Evolutionary conservation across 2,113 vertebrate genomes (phyloP).

Genomic region (Condylura cristata): DNA sequence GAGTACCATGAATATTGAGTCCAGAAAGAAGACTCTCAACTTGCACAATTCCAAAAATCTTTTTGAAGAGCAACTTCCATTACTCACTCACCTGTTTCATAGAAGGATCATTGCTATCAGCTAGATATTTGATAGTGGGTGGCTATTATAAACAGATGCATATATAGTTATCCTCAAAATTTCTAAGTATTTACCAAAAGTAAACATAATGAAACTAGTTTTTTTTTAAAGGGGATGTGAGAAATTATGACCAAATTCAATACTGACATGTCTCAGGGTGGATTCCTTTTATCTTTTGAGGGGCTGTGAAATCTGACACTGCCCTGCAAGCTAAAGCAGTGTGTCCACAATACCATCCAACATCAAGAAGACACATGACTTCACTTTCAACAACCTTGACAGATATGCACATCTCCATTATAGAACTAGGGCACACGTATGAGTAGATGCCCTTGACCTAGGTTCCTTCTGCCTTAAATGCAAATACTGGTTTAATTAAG

Average conservation of each 20-base stretch:
- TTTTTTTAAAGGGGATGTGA: conserved; percentile 37
- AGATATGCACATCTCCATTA: conserved; percentile 62
- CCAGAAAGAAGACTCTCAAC: background rate
- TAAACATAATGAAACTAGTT: conserved; percentile 26
- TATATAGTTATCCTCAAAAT: background rate
- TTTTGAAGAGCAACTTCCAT: background rate
- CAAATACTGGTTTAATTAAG: conserved; percentile 73
- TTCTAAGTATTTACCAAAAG: conserved; percentile 34
- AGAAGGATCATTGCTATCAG: background rate
- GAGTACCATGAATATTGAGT: background rate
- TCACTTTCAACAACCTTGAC: conserved; percentile 40
- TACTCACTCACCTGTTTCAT: background rate
- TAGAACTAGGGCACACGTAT: background rate
- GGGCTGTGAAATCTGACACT: conserved; percentile 40
- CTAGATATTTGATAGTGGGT: background rate
- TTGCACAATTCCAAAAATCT: conserved; percentile 35
- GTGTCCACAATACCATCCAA: background rate
- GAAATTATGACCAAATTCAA: background rate
- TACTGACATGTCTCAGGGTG: background rate
- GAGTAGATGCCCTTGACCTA: conserved; percentile 55
- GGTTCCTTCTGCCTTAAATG: conserved; percentile 65
- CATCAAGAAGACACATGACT: background rate
- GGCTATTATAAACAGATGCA: background rate
- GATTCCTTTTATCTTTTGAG: background rate
- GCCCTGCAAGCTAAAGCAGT: background rate